Percentiles rank a stretch among this genome's conserved stretches.
phyloP scores from a whole-genome alignment of 1,140 invertebrate genomes.

The Zaprionus capensis region DNA sequence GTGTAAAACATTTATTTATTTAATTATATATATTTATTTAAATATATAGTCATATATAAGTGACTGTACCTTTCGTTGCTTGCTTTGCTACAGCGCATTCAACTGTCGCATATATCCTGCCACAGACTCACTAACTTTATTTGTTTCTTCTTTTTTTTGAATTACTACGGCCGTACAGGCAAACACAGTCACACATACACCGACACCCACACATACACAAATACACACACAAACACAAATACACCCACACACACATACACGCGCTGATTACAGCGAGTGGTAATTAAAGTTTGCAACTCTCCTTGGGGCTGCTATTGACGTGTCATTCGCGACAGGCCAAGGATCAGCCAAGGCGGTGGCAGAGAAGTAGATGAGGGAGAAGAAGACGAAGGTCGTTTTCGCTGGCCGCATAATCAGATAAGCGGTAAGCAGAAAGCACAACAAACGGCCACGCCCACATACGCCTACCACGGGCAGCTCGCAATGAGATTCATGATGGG shows the following conservation, averaged over 20 bases:
- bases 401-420: constrained; percentile 72
- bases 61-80: too few species aligned
- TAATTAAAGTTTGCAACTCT: constrained; percentile 83
- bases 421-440: constrained; percentile 56
- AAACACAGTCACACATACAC: constrained; percentile 30
- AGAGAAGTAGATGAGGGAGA: too few species aligned
- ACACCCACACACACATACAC: background rate
- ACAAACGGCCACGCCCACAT: constrained; percentile 54
- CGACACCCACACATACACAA: too few species aligned
- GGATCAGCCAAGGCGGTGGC: constrained; percentile 3
- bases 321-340: constrained; percentile 59
- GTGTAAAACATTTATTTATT: too few species aligned
- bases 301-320: constrained; percentile 65
- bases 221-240: constrained; percentile 12
- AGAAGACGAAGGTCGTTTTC: constrained; percentile 18
- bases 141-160: constrained; percentile 41
- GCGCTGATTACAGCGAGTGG: constrained; percentile 68
- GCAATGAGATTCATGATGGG: constrained; percentile 72
- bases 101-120: background rate
- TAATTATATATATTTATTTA: too few species aligned
- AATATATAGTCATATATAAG: too few species aligned
- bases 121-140: constrained; percentile 1
- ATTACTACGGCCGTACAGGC: constrained; percentile 26
- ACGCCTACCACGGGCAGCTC: constrained; percentile 7
- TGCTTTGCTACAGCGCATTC: background rate